These are phyloP conservation scores for Rhinatrema bivittatum DNA, from an alignment of 2,797 vertebrate genomes.

Conservation along the genomic window DNA sequence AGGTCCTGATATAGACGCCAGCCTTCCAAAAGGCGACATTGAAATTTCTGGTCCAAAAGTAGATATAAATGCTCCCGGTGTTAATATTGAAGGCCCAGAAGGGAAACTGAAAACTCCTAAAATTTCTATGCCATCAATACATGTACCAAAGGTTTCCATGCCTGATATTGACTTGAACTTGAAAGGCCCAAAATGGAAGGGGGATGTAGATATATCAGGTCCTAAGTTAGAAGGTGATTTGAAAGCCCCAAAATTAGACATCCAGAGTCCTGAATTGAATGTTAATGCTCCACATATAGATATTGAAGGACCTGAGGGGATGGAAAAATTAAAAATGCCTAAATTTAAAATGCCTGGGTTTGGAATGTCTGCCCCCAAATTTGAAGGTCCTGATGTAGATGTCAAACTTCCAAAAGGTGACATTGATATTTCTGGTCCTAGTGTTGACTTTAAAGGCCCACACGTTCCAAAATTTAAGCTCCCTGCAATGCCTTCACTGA, in stretches of 20 bases:
- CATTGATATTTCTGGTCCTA: slow-evolving; percentile 12
- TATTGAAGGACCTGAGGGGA: slow-evolving; percentile 40
- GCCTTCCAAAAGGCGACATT: too few species aligned
- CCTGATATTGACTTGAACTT: slow-evolving; percentile 39
- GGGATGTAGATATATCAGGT: neutral
- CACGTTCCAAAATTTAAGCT: slow-evolving; percentile 32
- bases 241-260: slow-evolving; percentile 19
- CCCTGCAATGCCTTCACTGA: slow-evolving; percentile 38
- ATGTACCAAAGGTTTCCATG: too few species aligned
- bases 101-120: too few species aligned
- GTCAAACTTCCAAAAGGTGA: slow-evolving; percentile 20
- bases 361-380: slow-evolving; percentile 42
- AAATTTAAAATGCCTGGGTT: slow-evolving; percentile 55
- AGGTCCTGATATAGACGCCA: too few species aligned
- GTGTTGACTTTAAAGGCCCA: slow-evolving; percentile 19
- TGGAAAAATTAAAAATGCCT: too few species aligned
- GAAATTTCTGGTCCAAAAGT: too few species aligned
- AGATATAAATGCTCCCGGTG: too few species aligned
- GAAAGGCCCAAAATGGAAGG: slow-evolving; percentile 27
- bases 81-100: too few species aligned
- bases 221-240: slow-evolving; percentile 25
- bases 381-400: slow-evolving; percentile 33
- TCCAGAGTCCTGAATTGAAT: slow-evolving; percentile 46
- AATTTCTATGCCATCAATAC: too few species aligned
- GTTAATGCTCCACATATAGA: slow-evolving; percentile 39